These are phyloP conservation scores for Scaptomyza cyrtandrae DNA, from an alignment of 2,888 invertebrate species.

Conservation along the genomic window DNA sequence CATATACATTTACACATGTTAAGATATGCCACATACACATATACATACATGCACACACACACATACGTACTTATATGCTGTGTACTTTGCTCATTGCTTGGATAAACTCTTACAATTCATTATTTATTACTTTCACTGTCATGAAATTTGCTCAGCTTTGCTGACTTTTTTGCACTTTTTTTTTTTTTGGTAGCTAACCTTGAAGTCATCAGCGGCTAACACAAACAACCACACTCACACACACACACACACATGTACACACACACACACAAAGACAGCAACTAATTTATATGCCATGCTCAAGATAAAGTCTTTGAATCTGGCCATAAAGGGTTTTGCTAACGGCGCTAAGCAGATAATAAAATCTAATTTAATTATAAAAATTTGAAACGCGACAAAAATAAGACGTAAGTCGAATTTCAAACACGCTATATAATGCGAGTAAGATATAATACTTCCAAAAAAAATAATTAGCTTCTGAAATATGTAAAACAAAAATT, in stretches of 20 bases:
- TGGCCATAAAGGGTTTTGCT: constrained; percentile 59
- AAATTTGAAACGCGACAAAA: neutral
- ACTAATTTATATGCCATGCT: constrained; percentile 9
- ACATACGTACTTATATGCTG: constrained; percentile 7
- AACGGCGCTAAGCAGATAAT: constrained; percentile 50
- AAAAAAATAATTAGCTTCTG: too few relatives aligned
- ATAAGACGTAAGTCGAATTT: neutral
- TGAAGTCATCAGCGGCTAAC: constrained; percentile 52
- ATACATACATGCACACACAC: neutral
- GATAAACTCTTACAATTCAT: constrained; percentile 73
- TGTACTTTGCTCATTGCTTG: constrained; percentile 62
- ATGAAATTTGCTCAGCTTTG: constrained; percentile 69
- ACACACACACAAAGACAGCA: neutral
- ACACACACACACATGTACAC: constrained; percentile 7
- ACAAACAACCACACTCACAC: neutral
- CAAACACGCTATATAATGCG: neutral
- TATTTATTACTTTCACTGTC: constrained; percentile 75
- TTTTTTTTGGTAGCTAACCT: constrained; percentile 59
- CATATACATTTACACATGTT: too few relatives aligned
- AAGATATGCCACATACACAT: too few relatives aligned
- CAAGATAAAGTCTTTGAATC: constrained; percentile 38
- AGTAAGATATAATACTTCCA: too few relatives aligned
- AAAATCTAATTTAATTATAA: constrained; percentile 59
- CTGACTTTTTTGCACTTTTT: constrained; percentile 24
- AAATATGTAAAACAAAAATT: too few relatives aligned